phyloP scores from a whole-genome alignment of 2,888 invertebrate genomes.

The Gandaritis pyraliata region DNA sequence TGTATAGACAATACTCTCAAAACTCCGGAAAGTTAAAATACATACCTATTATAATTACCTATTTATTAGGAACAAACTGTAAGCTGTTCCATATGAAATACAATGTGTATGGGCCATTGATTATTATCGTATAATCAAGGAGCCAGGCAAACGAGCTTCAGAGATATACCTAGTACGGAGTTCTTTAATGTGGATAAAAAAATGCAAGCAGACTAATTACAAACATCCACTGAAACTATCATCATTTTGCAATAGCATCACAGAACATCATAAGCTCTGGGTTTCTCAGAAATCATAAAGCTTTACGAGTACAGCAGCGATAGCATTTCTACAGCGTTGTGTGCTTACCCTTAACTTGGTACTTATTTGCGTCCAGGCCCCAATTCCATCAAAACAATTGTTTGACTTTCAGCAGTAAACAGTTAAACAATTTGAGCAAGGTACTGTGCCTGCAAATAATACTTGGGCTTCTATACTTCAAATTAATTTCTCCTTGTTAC shows the following conservation, averaged over 20 bases:
- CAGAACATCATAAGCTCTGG: background rate
- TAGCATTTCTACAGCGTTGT: background rate
- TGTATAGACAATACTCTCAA: no score
- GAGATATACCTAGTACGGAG: no score
- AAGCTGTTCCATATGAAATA: no score
- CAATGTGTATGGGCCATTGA: no score
- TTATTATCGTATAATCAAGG: no score
- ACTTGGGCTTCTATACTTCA: slow-evolving; percentile 50
- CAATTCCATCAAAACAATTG: slow-evolving; percentile 29
- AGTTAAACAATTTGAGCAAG: slow-evolving; percentile 31
- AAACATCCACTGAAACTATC: no score
- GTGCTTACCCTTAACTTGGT: slow-evolving; percentile 7
- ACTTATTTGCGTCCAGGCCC: slow-evolving; percentile 14
- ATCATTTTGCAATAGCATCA: background rate
- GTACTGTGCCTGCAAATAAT: slow-evolving; percentile 53
- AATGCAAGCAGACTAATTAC: no score
- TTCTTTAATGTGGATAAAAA: no score
- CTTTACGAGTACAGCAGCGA: background rate
- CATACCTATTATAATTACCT: no score
- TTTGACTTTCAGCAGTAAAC: slow-evolving; percentile 27
- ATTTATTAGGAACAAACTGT: no score
- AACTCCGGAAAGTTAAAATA: no score
- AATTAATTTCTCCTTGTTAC: slow-evolving; percentile 60
- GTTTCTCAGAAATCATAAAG: slow-evolving; percentile 2
- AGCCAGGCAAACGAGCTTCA: no score